These are phyloP conservation scores for Ennomos erosarius DNA, from an alignment of 2,888 invertebrate species.

Conservation along the genomic window DNA sequence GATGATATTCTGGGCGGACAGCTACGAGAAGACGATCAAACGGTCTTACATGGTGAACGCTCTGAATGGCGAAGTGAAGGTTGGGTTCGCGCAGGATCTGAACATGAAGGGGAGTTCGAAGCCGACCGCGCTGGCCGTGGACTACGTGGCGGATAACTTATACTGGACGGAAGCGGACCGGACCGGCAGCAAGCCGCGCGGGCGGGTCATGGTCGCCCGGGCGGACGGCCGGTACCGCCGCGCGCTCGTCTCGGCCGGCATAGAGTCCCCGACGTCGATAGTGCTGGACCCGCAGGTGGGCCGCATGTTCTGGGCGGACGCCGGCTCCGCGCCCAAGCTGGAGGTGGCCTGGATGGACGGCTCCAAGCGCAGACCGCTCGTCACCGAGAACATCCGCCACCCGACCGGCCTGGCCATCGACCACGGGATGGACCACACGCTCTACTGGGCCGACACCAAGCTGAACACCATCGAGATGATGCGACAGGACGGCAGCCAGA, in stretches of 20 bases:
- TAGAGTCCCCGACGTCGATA: slow-evolving; percentile 95
- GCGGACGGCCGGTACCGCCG: slow-evolving; percentile 95
- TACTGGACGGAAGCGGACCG: slow-evolving; percentile 96
- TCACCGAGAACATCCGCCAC: slow-evolving; percentile 92
- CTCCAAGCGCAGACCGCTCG: slow-evolving; percentile 91
- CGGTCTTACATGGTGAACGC: slow-evolving; percentile 96
- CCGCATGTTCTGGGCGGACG: slow-evolving; percentile 97
- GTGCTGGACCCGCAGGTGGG: slow-evolving; percentile 95
- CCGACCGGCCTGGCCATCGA: slow-evolving; percentile 97
- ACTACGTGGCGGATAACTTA: slow-evolving; percentile 96
- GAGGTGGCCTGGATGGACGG: slow-evolving; percentile 99
- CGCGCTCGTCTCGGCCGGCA: slow-evolving; percentile 90
- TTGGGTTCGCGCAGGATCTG: slow-evolving; percentile 94
- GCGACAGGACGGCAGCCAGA: slow-evolving; percentile 91
- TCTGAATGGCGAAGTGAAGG: slow-evolving; percentile 90
- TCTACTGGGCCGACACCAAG: slow-evolving; percentile 99
- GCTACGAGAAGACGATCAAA: slow-evolving; percentile 95
- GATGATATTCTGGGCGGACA: slow-evolving; percentile 98
- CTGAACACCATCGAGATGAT: slow-evolving; percentile 95
- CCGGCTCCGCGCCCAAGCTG: slow-evolving; percentile 95
- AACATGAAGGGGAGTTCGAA: slow-evolving; percentile 93
- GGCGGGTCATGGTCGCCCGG: slow-evolving; percentile 94
- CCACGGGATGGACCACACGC: slow-evolving; percentile 93
- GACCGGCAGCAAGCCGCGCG: slow-evolving; percentile 90
- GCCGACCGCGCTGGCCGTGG: slow-evolving; percentile 95